Evolutionary conservation across 2,113 vertebrate species (phyloP).

Genomic region (Tympanuchus pallidicinctus): DNA sequence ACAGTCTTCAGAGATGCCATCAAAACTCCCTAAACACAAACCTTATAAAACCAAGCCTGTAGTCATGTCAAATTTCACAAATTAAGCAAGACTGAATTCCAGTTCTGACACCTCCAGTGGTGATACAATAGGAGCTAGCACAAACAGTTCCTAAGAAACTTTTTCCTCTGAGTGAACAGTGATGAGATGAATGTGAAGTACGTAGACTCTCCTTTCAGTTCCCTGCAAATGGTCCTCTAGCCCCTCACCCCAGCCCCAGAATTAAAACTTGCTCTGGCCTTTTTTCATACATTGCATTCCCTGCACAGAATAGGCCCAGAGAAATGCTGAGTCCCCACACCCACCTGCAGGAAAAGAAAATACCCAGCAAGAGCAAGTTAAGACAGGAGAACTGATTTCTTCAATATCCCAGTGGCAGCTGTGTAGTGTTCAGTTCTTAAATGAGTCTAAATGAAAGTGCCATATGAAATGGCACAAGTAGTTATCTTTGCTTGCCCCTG

Average conservation of each 20-base stretch:
- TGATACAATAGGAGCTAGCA: neutral
- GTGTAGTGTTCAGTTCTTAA: neutral
- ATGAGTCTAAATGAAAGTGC: neutral
- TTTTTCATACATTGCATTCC: neutral
- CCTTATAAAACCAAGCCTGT: conserved; percentile 23
- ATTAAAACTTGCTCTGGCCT: neutral
- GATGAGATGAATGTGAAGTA: neutral
- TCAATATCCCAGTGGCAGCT: neutral
- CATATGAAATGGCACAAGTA: neutral
- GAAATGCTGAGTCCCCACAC: neutral
- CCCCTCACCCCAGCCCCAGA: neutral
- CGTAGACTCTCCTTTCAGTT: neutral
- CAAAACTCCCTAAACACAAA: conserved; percentile 46
- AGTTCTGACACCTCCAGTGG: neutral
- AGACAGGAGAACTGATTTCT: conserved; percentile 41
- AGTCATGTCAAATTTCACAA: conserved; percentile 53
- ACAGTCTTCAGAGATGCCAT: conserved; percentile 29
- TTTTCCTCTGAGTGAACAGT: neutral
- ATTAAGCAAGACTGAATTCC: conserved; percentile 46
- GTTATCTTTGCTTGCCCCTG: neutral
- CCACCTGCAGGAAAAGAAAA: neutral
- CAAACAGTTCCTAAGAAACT: neutral
- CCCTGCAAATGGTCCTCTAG: neutral
- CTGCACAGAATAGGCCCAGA: neutral
- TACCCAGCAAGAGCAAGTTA: neutral